phyloP scores from a whole-genome alignment of 2,113 vertebrate species.

The Sapajus apella region DNA sequence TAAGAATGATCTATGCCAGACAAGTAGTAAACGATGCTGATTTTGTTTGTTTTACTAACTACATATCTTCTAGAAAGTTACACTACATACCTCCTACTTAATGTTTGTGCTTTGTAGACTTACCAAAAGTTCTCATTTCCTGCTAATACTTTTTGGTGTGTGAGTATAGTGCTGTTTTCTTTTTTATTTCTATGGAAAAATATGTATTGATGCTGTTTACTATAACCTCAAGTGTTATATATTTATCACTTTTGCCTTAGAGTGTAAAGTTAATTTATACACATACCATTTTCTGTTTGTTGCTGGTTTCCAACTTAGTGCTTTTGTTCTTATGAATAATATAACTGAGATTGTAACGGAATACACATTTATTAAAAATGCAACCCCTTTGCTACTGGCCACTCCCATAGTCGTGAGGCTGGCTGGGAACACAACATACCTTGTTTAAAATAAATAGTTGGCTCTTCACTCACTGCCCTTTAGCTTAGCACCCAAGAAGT shows the following conservation, averaged over 20 bases:
- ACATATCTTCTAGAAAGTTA: not conserved
- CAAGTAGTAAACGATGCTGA: slow-evolving; percentile 42
- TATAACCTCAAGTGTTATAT: not conserved
- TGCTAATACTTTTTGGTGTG: not conserved
- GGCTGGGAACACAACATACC: not conserved
- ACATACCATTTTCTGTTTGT: not conserved
- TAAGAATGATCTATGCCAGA: not conserved
- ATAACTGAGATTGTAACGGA: not conserved
- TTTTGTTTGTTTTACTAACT: slow-evolving; percentile 61
- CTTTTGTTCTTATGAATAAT: not conserved
- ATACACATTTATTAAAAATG: not conserved
- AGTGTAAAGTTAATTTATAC: not conserved
- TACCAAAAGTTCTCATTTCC: not conserved
- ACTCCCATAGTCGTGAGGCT: not conserved
- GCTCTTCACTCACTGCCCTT: not conserved
- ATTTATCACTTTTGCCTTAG: not conserved
- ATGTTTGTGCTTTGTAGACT: not conserved
- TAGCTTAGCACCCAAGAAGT: not conserved
- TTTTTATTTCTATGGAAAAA: not conserved
- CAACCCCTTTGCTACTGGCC: not conserved
- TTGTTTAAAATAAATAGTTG: not conserved
- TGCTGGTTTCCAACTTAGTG: not conserved
- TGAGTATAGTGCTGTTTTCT: not conserved
- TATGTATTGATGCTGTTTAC: not conserved
- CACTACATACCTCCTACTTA: not conserved